Percentiles rank a stretch among this genome's conserved stretches.
These are phyloP conservation scores for Drosophila affinis DNA, from an alignment of 2,888 invertebrate species.

Conservation along the genomic window DNA sequence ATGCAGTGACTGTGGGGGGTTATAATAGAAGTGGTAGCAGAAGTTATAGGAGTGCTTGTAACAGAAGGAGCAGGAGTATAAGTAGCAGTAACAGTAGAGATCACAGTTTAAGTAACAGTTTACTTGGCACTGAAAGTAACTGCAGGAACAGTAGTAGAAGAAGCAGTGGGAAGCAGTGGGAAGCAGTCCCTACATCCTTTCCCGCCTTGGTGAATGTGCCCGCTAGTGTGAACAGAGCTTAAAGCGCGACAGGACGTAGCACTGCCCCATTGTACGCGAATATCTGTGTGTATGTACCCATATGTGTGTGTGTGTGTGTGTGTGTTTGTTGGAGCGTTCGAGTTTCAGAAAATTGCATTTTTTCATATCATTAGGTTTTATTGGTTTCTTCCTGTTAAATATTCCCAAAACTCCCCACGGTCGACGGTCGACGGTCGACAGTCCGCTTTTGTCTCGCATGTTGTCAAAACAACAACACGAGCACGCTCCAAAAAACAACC, in stretches of 20 bases:
- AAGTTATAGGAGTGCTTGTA: not conserved
- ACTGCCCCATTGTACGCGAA: not conserved
- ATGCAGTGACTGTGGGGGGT: not conserved
- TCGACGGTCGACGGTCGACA: not conserved
- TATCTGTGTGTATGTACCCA: conserved; percentile 14
- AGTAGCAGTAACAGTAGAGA: not conserved
- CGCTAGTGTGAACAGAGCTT: conserved; percentile 50
- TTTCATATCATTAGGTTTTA: conserved; percentile 83
- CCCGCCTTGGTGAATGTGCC: not conserved
- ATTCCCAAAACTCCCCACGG: conserved; percentile 44
- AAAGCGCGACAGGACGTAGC: conserved; percentile 31
- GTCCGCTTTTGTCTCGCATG: conserved; percentile 42
- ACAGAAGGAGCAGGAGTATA: too few relatives aligned
- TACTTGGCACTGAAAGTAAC: not conserved
- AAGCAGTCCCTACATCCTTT: not conserved
- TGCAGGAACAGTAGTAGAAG: too few relatives aligned
- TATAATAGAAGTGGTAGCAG: not conserved
- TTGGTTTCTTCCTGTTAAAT: conserved; percentile 82
- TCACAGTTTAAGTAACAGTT: not conserved
- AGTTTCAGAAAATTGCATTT: conserved; percentile 81
- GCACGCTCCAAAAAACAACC: conserved; percentile 69
- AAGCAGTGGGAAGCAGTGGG: too few relatives aligned
- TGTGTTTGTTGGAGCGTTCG: conserved; percentile 49
- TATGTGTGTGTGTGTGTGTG: conserved; percentile 21
- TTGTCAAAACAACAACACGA: conserved; percentile 69